Base-by-base conservation (phyloP, 2,888 invertebrate species). In the Operophtera brumata region DNA sequence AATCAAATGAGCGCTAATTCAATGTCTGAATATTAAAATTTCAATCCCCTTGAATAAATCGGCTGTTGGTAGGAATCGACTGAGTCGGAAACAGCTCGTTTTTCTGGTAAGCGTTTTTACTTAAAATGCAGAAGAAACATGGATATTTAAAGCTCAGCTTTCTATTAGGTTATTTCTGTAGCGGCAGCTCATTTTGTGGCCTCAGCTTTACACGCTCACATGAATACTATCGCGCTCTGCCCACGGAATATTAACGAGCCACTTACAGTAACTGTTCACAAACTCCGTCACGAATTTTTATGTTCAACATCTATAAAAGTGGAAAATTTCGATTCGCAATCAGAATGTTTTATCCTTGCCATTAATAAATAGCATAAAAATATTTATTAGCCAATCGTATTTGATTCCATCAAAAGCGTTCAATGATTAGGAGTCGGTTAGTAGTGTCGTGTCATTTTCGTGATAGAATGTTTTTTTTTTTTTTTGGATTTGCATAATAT, bases 191-290 rank as follows among this genome's bases (percentile, higher is more conserved):
- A 61, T 67, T 67, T 61, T 48, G 56, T 69, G 71, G 73, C 74
- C 69, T 57, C 54, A 58, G 66, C 62, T 64, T 64, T 63, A 64
- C 69, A 65, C 71, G 67, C 70, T 73, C 71, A 70, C 73, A 78
- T 78, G 78, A 80, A 78, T 80, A 71, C 72, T 76, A 78, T 77
- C 73, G 70, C 71, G 64, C 62, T 70, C 57, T 70, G 75, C 75
- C 62, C 64, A 61, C 64, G 66, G 78, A 79, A 80, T 81, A 78
- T 80, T 78, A 79, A 80, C 74, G 74, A 80, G 69, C 69, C 73
- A 76, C 77, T 79, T 78, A 76, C 69, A 65, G 71, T 72, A 73
- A 78, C 75, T 70, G 73, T 74, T 75, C 67, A 66, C 67, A 69
- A 75, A 73, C 70, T 71, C 62, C 52, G 61, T 63, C 58, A 59